Evolutionary conservation across 2,888 invertebrate species (phyloP), one percentile per base, ranked within the genome.

Genomic region (Piscicola geometra): DNA sequence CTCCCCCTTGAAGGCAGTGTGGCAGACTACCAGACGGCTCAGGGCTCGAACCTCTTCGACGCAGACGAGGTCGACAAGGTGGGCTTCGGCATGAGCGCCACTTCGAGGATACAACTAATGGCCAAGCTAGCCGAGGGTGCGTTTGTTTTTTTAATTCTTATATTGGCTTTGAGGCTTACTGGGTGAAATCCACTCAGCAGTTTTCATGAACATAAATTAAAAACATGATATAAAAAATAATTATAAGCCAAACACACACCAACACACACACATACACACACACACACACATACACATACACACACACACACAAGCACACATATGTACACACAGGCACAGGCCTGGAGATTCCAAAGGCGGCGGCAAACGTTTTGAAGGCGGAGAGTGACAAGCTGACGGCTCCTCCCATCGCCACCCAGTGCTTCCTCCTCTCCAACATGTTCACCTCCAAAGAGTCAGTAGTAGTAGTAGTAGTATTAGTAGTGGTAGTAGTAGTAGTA

Each of bases 351-450:
- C 97, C 97, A 1, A 92, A 93, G 78, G 94, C 94, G 64, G 96
- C 97, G 3, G 94, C 96, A 0, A 94, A 92, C 82, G 95, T 95
- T 0, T 86, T 96, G 75, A 76, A 76, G 30, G 9, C 32, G 5
- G 68, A 25, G 15, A 36, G 32, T 21, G 56, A 76, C 72, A 75
- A 70, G 15, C 12, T 64, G 21, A 36, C 35, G 75, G 90, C 93
- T 15, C 96, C 97, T 56, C 93, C 97, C 0, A 97, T 98, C 80
- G 97, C 98, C 2, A 99, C 99, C 0, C 98, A 98, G 86, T 99
- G 98, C 85, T 99, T 99, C 86, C 93, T 99, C 92, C 88, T 99
- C 78, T 94, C 96, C 77, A 99, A 99, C 83, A 99, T 99, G 99
- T 99, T 99, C 86, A 97, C 99, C 86, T 94, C 97, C 52, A 88